Evolutionary conservation across 2,888 invertebrate genomes (phyloP).

Genomic region (Drosophila antonietae): DNA sequence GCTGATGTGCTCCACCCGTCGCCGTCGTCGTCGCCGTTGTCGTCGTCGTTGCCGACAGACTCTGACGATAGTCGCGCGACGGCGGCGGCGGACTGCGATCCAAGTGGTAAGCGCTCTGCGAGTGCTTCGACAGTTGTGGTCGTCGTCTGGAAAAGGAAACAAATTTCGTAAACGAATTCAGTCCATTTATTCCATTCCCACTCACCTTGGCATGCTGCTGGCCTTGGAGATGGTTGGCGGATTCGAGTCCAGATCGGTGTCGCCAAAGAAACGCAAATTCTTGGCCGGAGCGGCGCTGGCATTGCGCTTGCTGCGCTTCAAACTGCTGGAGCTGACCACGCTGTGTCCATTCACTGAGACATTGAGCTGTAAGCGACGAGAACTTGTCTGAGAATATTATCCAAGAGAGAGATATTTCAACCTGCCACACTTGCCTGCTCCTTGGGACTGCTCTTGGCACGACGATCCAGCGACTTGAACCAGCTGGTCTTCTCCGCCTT

Average conservation of each 20-base stretch:
- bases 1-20: not conserved
- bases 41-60: conserved; percentile 45
- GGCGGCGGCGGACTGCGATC: conserved; percentile 80
- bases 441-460: conserved; percentile 88
- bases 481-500: conserved; percentile 88
- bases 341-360: conserved; percentile 71
- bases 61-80: conserved; percentile 74
- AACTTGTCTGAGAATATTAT: not conserved
- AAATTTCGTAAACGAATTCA: not conserved
- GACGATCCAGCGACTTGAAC: conserved; percentile 92
- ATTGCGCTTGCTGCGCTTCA: conserved; percentile 78
- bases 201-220: conserved; percentile 79
- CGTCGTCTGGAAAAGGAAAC: conserved; percentile 63
- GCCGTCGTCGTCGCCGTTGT: conserved; percentile 4
- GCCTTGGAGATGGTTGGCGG: conserved; percentile 86
- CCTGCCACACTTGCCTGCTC: conserved; percentile 71
- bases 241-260: conserved; percentile 92
- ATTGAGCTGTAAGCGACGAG: conserved; percentile 62
- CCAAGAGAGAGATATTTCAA: not conserved
- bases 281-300: conserved; percentile 84
- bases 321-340: conserved; percentile 70
- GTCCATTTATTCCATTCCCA: fast-evolving
- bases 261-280: conserved; percentile 93
- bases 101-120: conserved; percentile 84
- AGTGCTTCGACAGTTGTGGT: conserved; percentile 81